Evolutionary conservation across 2,113 vertebrate species (phyloP), one percentile per base, ranked within the genome.

Genomic region (Chaenocephalus aceratus): DNA sequence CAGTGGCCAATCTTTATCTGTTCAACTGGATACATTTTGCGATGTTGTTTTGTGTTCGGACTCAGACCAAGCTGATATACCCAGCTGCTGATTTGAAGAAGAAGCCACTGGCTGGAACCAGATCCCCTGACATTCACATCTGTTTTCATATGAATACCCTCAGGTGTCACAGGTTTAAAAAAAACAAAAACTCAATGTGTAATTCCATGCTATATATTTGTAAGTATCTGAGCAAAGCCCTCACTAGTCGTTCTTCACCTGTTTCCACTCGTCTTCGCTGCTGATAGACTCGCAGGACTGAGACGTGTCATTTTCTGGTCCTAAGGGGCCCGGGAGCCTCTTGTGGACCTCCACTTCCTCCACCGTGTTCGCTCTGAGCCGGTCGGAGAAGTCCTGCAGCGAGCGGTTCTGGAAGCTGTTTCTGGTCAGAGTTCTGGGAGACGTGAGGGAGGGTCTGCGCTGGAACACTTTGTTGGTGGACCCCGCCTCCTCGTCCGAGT

Each of bases 211-310:
- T 30, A 30, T 21, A 21, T 21, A 21, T 41, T 41, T 41, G 5
- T 41, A 9, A 23, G 16, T 1, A 23, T 59, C 45, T 15, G 64
- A 23, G 48, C 62, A 23, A 34, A 44, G 45, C 34, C 46, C 13
- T 16, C 59, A n/a, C 1, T 0, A 34, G 26, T 60, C 10, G 0
- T 45, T 9, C 48, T 34, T 79, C 59, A 96, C 97, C 96, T 98
- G 97, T 82, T 94, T 96, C 94, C 96, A 96, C 77, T 98, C 97
- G 0, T 96, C 93, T 0, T 73, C 93, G 2, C 59, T 79, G 83
- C 13, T 75, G 14, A 79, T 0, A 2, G 92, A 89, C 3, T 95
- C 71, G 0, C 90, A 83, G 21, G 89, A 62, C 1, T 26, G 45
- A 7, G 69, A 51, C 16, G 54, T 46, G 5, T 95, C 88, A 14